These are phyloP conservation scores for Lucifuga dentata DNA, from an alignment of 2,113 vertebrate species.

Conservation along the genomic window DNA sequence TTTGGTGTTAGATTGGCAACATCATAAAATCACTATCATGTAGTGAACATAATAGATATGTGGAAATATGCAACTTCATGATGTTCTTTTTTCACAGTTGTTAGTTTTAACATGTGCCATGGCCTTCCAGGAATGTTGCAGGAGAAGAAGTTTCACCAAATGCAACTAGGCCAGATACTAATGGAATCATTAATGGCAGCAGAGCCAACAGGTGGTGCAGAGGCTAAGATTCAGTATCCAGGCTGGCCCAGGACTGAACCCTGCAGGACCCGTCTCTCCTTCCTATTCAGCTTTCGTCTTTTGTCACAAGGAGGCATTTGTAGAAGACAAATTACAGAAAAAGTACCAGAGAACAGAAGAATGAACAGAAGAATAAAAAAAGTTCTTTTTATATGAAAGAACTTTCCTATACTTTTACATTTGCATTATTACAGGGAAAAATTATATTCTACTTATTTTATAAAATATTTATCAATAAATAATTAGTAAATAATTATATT, in stretches of 20 bases:
- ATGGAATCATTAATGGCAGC: slow-evolving; percentile 44
- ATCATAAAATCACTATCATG: background rate
- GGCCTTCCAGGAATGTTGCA: slow-evolving; percentile 14
- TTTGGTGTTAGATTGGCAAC: background rate
- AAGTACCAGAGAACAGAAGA: background rate
- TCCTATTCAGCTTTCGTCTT: slow-evolving; percentile 26
- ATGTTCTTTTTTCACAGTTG: background rate
- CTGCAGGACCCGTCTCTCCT: slow-evolving; percentile 8
- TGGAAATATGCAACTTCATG: background rate
- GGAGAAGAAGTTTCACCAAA: background rate
- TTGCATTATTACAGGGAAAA: too few species aligned
- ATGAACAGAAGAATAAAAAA: too few species aligned
- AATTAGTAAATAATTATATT: too few species aligned
- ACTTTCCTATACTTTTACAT: too few species aligned
- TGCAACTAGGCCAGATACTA: slow-evolving; percentile 23
- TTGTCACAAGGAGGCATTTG: too few species aligned
- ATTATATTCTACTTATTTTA: too few species aligned
- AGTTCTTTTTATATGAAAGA: too few species aligned
- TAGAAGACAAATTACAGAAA: background rate
- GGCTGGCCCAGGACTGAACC: slow-evolving; percentile 28
- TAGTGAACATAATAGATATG: background rate
- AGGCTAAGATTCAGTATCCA: slow-evolving; percentile 40
- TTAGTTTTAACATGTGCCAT: background rate
- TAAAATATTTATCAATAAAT: too few species aligned
- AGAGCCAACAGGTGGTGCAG: slow-evolving; percentile 12